These are phyloP conservation scores for Caranx ignobilis DNA, from an alignment of 2,113 vertebrate genomes.

Conservation along the genomic window DNA sequence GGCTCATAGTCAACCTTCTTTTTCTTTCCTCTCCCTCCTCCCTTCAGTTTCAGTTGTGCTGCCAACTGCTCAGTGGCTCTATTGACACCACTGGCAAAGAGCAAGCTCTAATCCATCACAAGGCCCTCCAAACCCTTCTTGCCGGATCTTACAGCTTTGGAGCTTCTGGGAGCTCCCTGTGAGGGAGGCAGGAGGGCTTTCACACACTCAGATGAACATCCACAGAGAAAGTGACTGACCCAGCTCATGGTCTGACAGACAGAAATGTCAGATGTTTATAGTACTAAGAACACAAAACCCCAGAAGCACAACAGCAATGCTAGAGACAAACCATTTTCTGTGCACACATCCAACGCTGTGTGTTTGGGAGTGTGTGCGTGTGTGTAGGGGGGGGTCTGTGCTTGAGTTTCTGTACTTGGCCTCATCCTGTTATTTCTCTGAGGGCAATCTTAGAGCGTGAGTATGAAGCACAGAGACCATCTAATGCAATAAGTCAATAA, in stretches of 20 bases:
- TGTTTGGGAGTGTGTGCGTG: conserved; percentile 32
- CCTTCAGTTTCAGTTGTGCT: conserved; percentile 37
- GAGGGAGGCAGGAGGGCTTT: conserved; percentile 24
- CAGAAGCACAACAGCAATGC: conserved; percentile 45
- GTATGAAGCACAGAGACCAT: conserved; percentile 71
- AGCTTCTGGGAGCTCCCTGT: conserved; percentile 32
- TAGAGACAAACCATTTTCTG: conserved; percentile 47
- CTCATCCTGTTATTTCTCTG: conserved; percentile 69
- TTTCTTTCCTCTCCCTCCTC: conserved; percentile 39
- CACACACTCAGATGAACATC: conserved; percentile 29
- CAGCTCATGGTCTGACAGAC: conserved; percentile 5
- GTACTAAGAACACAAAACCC: conserved; percentile 43
- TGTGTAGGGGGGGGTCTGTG: conserved; percentile 32
- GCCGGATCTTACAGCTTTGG: conserved; percentile 48
- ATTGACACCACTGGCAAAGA: conserved; percentile 51
- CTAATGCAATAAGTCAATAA: conserved; percentile 79
- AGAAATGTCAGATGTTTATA: conserved; percentile 24
- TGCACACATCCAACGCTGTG: conserved; percentile 30
- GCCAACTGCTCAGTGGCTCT: conserved; percentile 54
- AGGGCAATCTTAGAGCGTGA: conserved; percentile 68
- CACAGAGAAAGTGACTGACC: neutral
- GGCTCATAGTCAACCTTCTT: conserved; percentile 30
- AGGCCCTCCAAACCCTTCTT: conserved; percentile 47
- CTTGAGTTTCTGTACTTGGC: conserved; percentile 50
- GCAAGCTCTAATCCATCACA: conserved; percentile 65